Conservation (phyloP, 2,888 invertebrate genomes). For the Drosophila neutralis region DNA sequence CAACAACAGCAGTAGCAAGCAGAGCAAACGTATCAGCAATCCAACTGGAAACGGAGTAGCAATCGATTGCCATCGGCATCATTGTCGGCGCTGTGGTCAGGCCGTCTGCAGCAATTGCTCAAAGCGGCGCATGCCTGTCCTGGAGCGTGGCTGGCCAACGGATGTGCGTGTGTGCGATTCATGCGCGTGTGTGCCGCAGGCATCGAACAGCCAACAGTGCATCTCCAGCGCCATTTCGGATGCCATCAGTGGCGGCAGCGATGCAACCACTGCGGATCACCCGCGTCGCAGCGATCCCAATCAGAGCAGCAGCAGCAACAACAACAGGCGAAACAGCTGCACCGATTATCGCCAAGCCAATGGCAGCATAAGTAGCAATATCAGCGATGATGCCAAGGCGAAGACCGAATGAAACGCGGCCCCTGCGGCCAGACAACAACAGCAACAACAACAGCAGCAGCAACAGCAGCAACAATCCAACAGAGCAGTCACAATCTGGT, state of each 20-base stretch:
- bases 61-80: constrained; percentile 86
- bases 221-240: constrained; percentile 56
- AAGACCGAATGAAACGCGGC: constrained; percentile 63
- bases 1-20: constrained; percentile 27
- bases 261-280: background rate
- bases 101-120: constrained; percentile 89
- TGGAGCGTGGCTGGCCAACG: constrained; percentile 89
- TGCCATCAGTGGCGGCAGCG: constrained; percentile 45
- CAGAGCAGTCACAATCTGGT: constrained; percentile 59
- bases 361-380: constrained; percentile 39
- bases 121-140: constrained; percentile 87
- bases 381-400: constrained; percentile 56
- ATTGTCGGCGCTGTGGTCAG: constrained; percentile 90
- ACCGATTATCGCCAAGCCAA: constrained; percentile 32
- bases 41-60: background rate
- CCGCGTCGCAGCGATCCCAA: constrained; percentile 1
- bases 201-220: constrained; percentile 23
- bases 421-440: constrained; percentile 13
- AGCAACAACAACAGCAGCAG: background rate
- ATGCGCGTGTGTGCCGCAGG: constrained; percentile 85
- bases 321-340: constrained; percentile 13
- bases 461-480: constrained; percentile 19
- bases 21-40: constrained; percentile 7
- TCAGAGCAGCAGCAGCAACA: constrained; percentile 13
- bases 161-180: constrained; percentile 92